A percentile compares a stretch with the other conserved stretches of the same genome.
Conservation (phyloP, 2,797 vertebrate genomes). For the Trematomus bernacchii region DNA sequence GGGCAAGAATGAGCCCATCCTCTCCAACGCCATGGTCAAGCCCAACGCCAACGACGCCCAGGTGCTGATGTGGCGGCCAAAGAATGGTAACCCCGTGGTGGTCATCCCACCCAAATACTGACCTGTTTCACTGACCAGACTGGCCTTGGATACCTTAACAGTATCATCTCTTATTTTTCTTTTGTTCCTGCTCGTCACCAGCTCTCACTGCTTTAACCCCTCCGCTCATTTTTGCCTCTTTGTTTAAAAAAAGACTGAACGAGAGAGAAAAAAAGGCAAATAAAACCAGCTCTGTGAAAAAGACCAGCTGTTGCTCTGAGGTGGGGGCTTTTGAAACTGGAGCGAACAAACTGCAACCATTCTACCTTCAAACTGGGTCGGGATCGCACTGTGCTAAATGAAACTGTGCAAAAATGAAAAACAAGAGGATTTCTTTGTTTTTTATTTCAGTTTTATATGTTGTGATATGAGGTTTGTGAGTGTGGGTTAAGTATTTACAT, state of each 20-base stretch:
- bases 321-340: slow-evolving; percentile 75
- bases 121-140: slow-evolving; percentile 64
- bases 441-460: slow-evolving; percentile 56
- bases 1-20: slow-evolving; percentile 93
- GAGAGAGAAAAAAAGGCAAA: slow-evolving; percentile 39
- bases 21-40: slow-evolving; percentile 94
- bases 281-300: slow-evolving; percentile 55
- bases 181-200: slow-evolving; percentile 57
- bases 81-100: slow-evolving; percentile 89
- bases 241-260: slow-evolving; percentile 30
- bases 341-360: slow-evolving; percentile 88
- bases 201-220: slow-evolving; percentile 59
- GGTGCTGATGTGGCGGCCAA: slow-evolving; percentile 99
- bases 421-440: slow-evolving; percentile 37
- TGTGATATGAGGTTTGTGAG: slow-evolving; percentile 45
- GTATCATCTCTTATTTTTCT: slow-evolving; percentile 57
- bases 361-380: slow-evolving; percentile 91
- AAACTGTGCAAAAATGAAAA: slow-evolving; percentile 69
- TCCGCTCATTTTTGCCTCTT: slow-evolving; percentile 40
- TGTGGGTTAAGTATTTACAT: slow-evolving; percentile 63
- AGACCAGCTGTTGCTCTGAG: slow-evolving; percentile 52
- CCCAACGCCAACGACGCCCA: slow-evolving; percentile 99
- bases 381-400: slow-evolving; percentile 92
- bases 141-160: slow-evolving; percentile 74
- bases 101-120: slow-evolving; percentile 96